These are phyloP conservation scores for Podiceps cristatus DNA, from an alignment of 2,113 vertebrate species.

Conservation along the genomic window DNA sequence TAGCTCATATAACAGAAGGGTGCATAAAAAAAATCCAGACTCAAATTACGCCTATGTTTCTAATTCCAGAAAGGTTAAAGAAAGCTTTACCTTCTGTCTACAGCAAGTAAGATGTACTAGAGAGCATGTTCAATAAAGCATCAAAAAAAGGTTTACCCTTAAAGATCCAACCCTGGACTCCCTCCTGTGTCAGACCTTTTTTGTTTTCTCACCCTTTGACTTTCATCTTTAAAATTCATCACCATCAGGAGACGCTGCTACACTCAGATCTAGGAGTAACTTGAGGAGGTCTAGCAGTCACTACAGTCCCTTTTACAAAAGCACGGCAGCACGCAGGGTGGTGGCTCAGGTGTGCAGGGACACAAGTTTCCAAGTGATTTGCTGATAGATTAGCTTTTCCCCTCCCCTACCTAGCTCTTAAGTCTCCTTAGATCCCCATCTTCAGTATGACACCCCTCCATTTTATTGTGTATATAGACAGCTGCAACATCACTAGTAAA, in stretches of 20 bases:
- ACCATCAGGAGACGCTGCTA: background rate
- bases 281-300: background rate
- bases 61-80: constrained; percentile 27
- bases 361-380: background rate
- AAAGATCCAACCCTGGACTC: background rate
- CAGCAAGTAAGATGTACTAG: background rate
- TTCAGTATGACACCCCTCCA: background rate
- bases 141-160: background rate
- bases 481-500: rapidly evolving
- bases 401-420: background rate
- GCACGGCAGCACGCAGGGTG: background rate
- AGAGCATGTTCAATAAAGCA: background rate
- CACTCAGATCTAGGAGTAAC: background rate
- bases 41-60: background rate
- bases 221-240: background rate
- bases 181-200: background rate
- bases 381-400: background rate
- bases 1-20: background rate
- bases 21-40: background rate
- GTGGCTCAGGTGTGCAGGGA: background rate
- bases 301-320: background rate
- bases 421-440: background rate
- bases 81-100: constrained; percentile 14
- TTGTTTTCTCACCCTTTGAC: background rate
- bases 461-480: background rate